phyloP scores from a whole-genome alignment of 2,113 vertebrate genomes.

The Cisticola juncidis region DNA sequence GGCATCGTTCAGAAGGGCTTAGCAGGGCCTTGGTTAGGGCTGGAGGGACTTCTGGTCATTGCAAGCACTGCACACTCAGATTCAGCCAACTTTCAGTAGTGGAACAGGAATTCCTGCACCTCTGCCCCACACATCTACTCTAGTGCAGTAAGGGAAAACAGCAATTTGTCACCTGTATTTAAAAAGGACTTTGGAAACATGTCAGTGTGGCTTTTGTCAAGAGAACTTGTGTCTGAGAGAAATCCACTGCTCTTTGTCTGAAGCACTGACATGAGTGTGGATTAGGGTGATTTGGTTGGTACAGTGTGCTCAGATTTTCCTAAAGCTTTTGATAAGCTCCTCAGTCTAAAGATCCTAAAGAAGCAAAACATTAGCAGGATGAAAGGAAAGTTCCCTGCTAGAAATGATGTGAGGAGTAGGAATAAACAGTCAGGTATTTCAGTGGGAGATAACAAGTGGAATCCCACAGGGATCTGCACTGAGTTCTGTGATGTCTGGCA shows the following conservation, averaged over 20 bases:
- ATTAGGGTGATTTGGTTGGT: slow-evolving; percentile 24
- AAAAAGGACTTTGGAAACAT: background rate
- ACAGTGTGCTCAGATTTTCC: background rate
- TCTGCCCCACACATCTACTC: background rate
- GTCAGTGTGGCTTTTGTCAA: background rate
- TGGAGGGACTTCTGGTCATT: background rate
- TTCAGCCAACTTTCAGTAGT: background rate
- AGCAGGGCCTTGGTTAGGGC: background rate
- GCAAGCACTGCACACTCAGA: background rate
- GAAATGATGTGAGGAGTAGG: background rate
- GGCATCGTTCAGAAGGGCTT: background rate
- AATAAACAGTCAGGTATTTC: background rate
- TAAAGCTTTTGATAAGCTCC: slow-evolving; percentile 23
- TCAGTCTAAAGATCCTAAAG: background rate
- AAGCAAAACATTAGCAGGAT: background rate
- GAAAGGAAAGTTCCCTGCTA: slow-evolving; percentile 10
- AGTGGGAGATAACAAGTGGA: background rate
- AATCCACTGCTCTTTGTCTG: background rate
- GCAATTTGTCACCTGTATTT: background rate
- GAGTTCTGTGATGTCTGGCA: background rate
- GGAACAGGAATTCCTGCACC: background rate
- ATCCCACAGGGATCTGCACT: background rate
- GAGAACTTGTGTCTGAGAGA: background rate
- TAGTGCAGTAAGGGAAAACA: background rate
- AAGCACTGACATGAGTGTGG: background rate